phyloP scores from a whole-genome alignment of 2,888 invertebrate genomes.

The Coleophora flavipennella region DNA sequence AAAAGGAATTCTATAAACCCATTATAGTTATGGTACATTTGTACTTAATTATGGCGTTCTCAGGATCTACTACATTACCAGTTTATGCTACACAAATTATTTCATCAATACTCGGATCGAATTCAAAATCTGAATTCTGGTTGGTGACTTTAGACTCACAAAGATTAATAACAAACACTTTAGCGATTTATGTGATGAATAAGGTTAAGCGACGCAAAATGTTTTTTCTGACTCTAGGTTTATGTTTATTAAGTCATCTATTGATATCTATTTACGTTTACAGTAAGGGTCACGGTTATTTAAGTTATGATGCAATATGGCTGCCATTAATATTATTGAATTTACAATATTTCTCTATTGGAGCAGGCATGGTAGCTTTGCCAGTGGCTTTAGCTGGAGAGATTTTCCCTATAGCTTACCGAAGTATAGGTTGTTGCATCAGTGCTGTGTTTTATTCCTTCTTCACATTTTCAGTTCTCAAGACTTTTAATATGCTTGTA shows the following conservation, averaged over 20 bases:
- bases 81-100: constrained; percentile 77
- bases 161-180: constrained; percentile 69
- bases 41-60: constrained; percentile 75
- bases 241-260: constrained; percentile 70
- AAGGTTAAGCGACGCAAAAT: constrained; percentile 72
- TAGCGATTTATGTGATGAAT: constrained; percentile 74
- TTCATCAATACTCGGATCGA: constrained; percentile 65
- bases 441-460: constrained; percentile 69
- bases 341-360: constrained; percentile 67
- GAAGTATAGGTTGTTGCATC: constrained; percentile 75
- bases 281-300: constrained; percentile 23
- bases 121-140: constrained; percentile 73
- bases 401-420: constrained; percentile 73
- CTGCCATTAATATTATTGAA: constrained; percentile 61
- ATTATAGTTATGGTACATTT: constrained; percentile 71
- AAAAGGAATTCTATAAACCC: constrained; percentile 69
- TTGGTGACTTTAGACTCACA: constrained; percentile 76
- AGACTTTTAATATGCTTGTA: constrained; percentile 71
- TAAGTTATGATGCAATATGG: constrained; percentile 45
- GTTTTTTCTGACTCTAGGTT: constrained; percentile 70
- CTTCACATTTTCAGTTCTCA: constrained; percentile 74
- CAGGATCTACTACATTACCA: constrained; percentile 77
- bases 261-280: constrained; percentile 58
- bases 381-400: constrained; percentile 81
- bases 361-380: constrained; percentile 73